phyloP scores from a whole-genome alignment of 1,140 invertebrate genomes.

The Diachasmimorpha longicaudata region DNA sequence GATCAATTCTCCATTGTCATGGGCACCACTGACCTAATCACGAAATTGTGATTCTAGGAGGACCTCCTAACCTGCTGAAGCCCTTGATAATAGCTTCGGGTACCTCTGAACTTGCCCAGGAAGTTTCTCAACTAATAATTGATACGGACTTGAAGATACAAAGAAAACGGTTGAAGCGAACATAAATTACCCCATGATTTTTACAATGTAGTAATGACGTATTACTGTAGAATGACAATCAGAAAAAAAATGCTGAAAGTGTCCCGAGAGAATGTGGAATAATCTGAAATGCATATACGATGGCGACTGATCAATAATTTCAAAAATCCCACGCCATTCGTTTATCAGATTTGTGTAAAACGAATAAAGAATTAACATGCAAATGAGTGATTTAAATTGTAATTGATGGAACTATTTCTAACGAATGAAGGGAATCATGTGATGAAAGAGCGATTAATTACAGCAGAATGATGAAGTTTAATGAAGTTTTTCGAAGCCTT shows the following conservation, averaged over 20 bases:
- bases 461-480: background rate
- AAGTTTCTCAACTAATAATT: constrained; percentile 58
- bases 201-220: constrained; percentile 9
- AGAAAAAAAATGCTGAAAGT: background rate
- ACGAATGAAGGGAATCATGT: background rate
- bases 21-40: background rate
- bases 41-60: constrained; percentile 51
- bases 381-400: background rate
- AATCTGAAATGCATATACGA: background rate
- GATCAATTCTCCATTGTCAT: background rate
- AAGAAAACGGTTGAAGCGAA: constrained; percentile 35
- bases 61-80: constrained; percentile 70
- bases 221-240: background rate
- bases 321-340: background rate
- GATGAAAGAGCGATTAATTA: background rate
- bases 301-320: background rate
- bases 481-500: background rate
- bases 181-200: constrained; percentile 23
- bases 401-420: background rate
- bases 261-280: background rate
- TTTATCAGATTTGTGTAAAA: background rate
- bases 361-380: background rate
- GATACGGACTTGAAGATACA: constrained; percentile 50
- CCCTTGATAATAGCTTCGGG: constrained; percentile 67
- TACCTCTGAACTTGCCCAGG: constrained; percentile 63